These are phyloP conservation scores for Oncorhynchus masou DNA, from an alignment of 2,113 vertebrate genomes.

Conservation along the genomic window DNA sequence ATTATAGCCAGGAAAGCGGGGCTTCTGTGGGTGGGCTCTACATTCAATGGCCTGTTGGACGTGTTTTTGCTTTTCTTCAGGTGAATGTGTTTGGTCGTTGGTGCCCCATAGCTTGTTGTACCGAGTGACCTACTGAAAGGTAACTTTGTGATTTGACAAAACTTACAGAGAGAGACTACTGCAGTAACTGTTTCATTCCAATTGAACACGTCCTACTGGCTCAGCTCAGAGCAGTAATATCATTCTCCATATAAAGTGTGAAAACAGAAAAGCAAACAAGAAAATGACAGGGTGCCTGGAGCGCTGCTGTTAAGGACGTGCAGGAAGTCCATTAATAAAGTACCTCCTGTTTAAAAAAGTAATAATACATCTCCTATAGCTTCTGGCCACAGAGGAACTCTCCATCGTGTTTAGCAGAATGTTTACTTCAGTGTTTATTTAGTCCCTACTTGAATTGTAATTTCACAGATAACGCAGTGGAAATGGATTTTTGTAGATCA, in stretches of 20 bases:
- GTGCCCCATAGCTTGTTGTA: too few relatives aligned
- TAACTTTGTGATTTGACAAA: too few relatives aligned
- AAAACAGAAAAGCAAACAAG: constrained; percentile 1
- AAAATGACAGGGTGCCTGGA: neutral
- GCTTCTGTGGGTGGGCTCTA: too few relatives aligned
- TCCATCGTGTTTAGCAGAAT: neutral
- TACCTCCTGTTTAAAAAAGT: neutral
- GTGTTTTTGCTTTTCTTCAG: too few relatives aligned
- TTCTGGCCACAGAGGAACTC: neutral
- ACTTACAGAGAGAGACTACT: neutral
- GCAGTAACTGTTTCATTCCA: neutral
- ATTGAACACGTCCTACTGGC: neutral
- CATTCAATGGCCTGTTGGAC: too few relatives aligned
- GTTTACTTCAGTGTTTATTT: neutral
- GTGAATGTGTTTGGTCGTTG: too few relatives aligned
- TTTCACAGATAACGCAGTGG: neutral
- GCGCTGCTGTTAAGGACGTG: neutral
- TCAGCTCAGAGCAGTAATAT: neutral
- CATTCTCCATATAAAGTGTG: neutral
- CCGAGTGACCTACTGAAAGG: too few relatives aligned
- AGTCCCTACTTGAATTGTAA: neutral
- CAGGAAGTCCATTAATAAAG: constrained; percentile 2
- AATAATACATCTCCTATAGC: neutral
- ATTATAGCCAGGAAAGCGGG: too few relatives aligned
- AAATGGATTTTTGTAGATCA: neutral